Percentiles rank a stretch among this genome's conserved stretches.
phyloP scores from a whole-genome alignment of 35 echinoderm and acorn worm species.

The Hemicentrotus pulcherrimus region DNA sequence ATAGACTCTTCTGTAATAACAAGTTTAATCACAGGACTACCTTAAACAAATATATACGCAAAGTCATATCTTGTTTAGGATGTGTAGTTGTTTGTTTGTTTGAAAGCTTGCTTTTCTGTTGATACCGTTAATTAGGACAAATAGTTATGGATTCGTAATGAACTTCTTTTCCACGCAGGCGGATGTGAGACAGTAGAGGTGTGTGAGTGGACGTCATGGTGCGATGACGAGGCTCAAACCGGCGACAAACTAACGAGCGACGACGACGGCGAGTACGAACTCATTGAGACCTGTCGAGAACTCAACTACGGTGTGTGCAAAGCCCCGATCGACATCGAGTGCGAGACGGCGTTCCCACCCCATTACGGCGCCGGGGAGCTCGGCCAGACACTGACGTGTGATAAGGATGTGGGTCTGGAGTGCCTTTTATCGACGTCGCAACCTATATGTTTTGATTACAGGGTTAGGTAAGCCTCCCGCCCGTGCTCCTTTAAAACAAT shows the following conservation, averaged over 20 bases:
- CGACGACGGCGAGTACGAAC: slow-evolving; percentile 45
- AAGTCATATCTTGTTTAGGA: too few species aligned
- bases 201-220: slow-evolving; percentile 54
- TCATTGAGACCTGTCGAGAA: slow-evolving; percentile 41
- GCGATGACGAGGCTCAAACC: slow-evolving; percentile 35
- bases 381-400: slow-evolving; percentile 49
- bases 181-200: neutral
- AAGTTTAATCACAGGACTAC: too few species aligned
- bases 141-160: neutral
- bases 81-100: too few species aligned
- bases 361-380: neutral
- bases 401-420: slow-evolving; percentile 33
- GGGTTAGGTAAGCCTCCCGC: neutral
- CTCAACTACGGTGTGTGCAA: slow-evolving; percentile 39
- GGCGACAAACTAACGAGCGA: neutral
- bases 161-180: neutral
- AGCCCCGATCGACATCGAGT: slow-evolving; percentile 45
- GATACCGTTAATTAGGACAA: neutral
- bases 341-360: slow-evolving; percentile 24
- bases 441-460: slow-evolving; percentile 34
- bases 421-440: neutral
- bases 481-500: neutral
- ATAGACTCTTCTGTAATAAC: too few species aligned
- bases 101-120: too few species aligned
- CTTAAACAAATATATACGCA: too few species aligned